Percentiles rank a stretch among this genome's conserved stretches.
Conservation (phyloP, 2,113 vertebrate species). For the Camelus bactrianus region DNA sequence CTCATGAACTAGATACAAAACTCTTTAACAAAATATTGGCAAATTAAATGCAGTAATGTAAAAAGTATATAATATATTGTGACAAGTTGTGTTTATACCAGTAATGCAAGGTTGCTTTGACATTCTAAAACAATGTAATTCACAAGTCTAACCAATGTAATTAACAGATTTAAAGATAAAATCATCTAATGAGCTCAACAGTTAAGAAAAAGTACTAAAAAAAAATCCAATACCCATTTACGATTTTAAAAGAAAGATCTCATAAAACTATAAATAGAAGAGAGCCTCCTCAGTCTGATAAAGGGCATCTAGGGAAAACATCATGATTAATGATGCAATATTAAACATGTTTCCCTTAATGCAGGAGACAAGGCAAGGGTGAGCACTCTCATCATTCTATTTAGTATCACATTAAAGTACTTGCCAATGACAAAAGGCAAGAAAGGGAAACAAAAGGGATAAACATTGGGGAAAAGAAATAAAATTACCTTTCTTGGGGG, state of each 20-base stretch:
- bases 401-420: neutral
- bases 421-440: neutral
- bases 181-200: neutral
- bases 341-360: neutral
- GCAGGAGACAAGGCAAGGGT: neutral
- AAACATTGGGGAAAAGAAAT: neutral
- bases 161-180: neutral
- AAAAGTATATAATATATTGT: conserved; percentile 1
- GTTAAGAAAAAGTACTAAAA: neutral
- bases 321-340: neutral
- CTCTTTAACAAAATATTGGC: neutral
- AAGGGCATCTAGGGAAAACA: neutral
- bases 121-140: neutral
- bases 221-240: neutral
- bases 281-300: neutral
- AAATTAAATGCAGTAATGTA: neutral
- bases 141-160: neutral
- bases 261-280: neutral
- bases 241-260: conserved; percentile 2
- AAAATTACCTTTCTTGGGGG: neutral
- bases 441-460: neutral
- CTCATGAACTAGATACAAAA: neutral
- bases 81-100: neutral
- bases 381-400: neutral
- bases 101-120: neutral